phyloP scores from a whole-genome alignment of 2,797 vertebrate species.

The Ambastaia sidthimunki region DNA sequence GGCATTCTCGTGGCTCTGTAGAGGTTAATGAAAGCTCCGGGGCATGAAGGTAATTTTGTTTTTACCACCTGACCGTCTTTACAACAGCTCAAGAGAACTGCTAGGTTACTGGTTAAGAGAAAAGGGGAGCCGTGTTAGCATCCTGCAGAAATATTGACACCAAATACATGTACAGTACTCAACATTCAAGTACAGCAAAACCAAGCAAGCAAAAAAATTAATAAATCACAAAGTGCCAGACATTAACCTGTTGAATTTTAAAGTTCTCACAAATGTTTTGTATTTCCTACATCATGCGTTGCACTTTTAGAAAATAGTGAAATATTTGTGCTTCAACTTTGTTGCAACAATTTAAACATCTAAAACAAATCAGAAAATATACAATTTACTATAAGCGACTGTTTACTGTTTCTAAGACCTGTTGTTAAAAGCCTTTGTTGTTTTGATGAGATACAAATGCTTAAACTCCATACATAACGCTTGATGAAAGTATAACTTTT shows the following conservation, averaged over 20 bases:
- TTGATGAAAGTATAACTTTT: too few relatives aligned
- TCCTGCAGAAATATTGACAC: neutral
- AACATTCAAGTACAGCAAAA: neutral
- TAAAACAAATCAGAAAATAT: too few relatives aligned
- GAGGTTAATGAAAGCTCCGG: slow-evolving; percentile 36
- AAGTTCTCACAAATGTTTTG: neutral
- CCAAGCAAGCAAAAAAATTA: neutral
- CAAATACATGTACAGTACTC: neutral
- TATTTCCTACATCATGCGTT: too few relatives aligned
- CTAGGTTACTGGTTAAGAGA: slow-evolving; percentile 5
- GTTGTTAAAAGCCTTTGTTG: too few relatives aligned
- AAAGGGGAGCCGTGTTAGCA: neutral
- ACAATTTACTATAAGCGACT: too few relatives aligned
- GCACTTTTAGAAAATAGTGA: too few relatives aligned
- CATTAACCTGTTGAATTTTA: neutral
- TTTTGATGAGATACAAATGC: too few relatives aligned
- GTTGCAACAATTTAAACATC: too few relatives aligned
- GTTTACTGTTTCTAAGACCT: too few relatives aligned
- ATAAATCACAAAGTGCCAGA: too few relatives aligned
- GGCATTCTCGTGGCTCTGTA: neutral
- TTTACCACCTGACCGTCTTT: slow-evolving; percentile 33
- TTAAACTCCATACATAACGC: too few relatives aligned
- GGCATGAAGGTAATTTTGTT: neutral
- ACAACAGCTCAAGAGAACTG: slow-evolving; percentile 1
- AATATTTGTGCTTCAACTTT: too few relatives aligned